Conservation (phyloP, 1,140 invertebrate species). For the Trinorchestia longiramus region DNA sequence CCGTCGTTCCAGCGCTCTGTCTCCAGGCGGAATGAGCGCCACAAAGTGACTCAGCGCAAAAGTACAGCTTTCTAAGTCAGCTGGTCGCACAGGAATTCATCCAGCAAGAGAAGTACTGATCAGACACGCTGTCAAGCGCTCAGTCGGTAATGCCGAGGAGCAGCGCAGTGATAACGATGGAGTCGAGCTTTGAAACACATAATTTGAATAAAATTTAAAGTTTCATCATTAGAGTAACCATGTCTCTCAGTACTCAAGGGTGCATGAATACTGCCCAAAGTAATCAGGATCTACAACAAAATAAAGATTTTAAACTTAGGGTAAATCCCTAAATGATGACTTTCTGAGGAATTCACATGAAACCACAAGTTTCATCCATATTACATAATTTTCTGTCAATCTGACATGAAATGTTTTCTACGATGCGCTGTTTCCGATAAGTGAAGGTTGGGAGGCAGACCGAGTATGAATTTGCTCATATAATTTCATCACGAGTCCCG, state of each 20-base stretch:
- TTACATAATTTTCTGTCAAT: no score
- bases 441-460: no score
- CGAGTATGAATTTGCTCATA: not conserved
- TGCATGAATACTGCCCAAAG: no score
- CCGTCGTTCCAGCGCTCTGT: not conserved
- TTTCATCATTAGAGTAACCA: not conserved
- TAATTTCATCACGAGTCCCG: not conserved
- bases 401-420: no score
- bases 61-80: not conserved
- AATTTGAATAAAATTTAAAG: not conserved
- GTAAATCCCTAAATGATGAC: no score
- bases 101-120: not conserved
- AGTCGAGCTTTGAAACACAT: no score
- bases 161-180: no score
- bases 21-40: not conserved
- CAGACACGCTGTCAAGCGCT: not conserved
- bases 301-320: no score
- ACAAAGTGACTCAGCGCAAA: not conserved
- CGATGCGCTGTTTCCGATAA: no score
- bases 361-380: no score
- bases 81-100: not conserved
- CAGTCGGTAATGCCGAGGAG: not conserved
- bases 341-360: no score
- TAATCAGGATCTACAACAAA: no score
- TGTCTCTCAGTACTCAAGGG: not conserved